These are phyloP conservation scores for Dromas ardeola DNA, from an alignment of 2,113 vertebrate species.

Conservation along the genomic window DNA sequence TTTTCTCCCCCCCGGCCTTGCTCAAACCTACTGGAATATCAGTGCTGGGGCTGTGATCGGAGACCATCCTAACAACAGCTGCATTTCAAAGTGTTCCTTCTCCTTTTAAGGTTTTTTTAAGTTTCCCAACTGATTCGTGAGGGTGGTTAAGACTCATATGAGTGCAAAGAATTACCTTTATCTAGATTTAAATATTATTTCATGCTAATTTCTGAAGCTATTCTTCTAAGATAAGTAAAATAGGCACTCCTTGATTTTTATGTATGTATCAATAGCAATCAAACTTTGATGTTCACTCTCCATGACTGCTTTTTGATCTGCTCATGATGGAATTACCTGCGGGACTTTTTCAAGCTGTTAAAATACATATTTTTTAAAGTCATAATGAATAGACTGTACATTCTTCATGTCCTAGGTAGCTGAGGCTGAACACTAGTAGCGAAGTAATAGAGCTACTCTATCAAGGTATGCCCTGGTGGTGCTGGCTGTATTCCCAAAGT, in stretches of 20 bases:
- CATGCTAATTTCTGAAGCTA: background rate
- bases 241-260: background rate
- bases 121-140: background rate
- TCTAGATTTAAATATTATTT: slow-evolving; percentile 13
- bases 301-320: background rate
- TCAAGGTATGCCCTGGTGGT: background rate
- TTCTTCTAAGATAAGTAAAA: background rate
- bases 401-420: background rate
- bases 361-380: background rate
- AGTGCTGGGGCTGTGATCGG: background rate
- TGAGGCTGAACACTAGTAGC: background rate
- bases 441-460: background rate
- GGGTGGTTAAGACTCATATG: background rate
- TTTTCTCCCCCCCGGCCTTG: rapidly evolving
- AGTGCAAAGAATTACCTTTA: background rate
- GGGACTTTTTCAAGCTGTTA: background rate
- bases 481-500: background rate
- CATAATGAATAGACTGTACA: background rate
- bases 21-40: background rate
- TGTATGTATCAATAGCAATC: background rate
- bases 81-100: background rate
- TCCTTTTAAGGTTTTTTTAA: background rate
- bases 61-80: background rate
- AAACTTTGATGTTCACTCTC: background rate
- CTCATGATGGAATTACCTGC: background rate